Evolutionary conservation across 2,797 vertebrate genomes (phyloP).

Genomic region (Furcifer pardalis): DNA sequence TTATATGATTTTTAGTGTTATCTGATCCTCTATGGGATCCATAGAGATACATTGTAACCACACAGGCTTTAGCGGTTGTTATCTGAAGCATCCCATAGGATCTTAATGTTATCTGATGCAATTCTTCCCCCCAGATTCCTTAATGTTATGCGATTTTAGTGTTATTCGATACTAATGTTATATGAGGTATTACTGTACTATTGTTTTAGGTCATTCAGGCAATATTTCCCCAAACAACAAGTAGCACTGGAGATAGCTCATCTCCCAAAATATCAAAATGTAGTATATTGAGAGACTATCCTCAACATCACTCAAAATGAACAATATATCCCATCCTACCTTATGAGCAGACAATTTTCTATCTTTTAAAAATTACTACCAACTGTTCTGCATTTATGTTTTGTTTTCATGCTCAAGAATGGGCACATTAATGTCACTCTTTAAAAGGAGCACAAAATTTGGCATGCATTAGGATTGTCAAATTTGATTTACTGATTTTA

Average conservation of each 20-base stretch:
- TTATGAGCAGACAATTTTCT: neutral
- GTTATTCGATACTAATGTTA: no score
- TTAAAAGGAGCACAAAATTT: neutral
- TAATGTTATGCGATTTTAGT: no score
- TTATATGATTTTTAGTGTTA: no score
- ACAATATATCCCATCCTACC: neutral
- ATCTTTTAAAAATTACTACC: neutral
- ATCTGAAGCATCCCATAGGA: no score
- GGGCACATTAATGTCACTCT: neutral
- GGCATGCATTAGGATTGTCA: neutral
- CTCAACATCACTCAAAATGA: neutral
- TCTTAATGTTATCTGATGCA: no score
- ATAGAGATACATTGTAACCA: no score
- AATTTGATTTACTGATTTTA: neutral
- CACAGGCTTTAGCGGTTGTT: no score
- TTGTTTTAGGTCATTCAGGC: neutral
- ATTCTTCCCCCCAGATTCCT: no score
- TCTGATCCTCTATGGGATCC: no score
- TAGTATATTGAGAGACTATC: neutral
- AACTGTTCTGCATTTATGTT: neutral
- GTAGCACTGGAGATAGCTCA: neutral
- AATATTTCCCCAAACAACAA: neutral
- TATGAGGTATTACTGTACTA: no score
- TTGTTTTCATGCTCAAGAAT: neutral
- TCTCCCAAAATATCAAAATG: neutral